Conservation (phyloP, 1,140 invertebrate genomes). For the Lineus longissimus region DNA sequence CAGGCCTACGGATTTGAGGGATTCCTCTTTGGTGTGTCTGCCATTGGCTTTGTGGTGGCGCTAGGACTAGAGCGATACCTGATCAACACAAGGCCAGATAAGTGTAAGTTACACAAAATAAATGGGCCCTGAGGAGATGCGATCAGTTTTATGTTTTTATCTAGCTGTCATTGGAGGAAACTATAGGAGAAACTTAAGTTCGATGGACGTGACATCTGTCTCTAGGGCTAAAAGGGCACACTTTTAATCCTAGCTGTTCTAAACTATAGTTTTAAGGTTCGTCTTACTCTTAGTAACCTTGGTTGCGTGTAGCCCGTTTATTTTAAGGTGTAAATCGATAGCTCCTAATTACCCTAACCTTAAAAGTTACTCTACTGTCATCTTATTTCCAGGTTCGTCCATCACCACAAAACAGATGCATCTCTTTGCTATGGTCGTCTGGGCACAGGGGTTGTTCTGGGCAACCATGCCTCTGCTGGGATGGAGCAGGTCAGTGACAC, state of each 20-base stretch:
- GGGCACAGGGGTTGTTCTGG: constrained; percentile 29
- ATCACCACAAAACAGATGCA: not conserved
- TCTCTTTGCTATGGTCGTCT: constrained; percentile 1
- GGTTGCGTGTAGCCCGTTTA: too few relatives aligned
- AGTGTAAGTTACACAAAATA: constrained; percentile 23
- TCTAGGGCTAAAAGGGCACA: not conserved
- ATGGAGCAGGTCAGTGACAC: constrained; percentile 31
- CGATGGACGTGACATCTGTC: not conserved
- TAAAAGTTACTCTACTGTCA: not conserved
- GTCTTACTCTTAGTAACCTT: too few relatives aligned
- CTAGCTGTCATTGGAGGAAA: not conserved
- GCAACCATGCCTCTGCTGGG: constrained; percentile 31
- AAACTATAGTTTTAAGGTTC: not conserved
- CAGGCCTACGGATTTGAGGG: constrained; percentile 51
- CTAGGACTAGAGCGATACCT: constrained; percentile 49
- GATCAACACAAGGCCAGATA: constrained; percentile 15
- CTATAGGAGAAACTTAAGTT: not conserved
- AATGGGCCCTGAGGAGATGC: not conserved
- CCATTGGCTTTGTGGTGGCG: constrained; percentile 42
- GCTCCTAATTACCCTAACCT: not conserved
- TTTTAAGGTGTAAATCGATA: not conserved
- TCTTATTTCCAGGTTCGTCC: not conserved
- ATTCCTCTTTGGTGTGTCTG: constrained; percentile 46
- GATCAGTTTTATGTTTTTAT: not conserved
- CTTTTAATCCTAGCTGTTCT: not conserved